phyloP scores from a whole-genome alignment of 35 echinoderm and acorn worm genomes.

The Anneissia japonica region DNA sequence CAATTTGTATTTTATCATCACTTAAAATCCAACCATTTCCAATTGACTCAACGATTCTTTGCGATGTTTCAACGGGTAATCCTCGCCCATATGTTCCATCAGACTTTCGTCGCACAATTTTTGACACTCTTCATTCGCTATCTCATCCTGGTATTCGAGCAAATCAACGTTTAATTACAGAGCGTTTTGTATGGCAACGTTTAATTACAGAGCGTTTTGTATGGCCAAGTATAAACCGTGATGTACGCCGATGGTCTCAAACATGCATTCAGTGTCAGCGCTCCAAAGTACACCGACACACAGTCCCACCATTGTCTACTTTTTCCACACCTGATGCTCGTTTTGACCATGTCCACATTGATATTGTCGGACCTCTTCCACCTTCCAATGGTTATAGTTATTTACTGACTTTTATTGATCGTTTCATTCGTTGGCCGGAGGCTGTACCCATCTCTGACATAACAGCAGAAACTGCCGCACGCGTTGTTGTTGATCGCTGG shows the following conservation, averaged over 20 bases:
- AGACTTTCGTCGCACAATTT: background rate
- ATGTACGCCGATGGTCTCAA: background rate
- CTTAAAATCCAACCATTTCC: no score
- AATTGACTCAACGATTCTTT: no score
- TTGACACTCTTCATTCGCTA: slow-evolving; percentile 10
- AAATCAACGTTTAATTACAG: background rate
- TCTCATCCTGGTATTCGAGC: slow-evolving; percentile 9
- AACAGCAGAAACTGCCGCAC: background rate
- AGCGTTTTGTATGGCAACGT: no score
- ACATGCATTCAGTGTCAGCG: slow-evolving; percentile 16
- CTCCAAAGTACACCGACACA: slow-evolving; percentile 33
- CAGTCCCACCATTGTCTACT: background rate
- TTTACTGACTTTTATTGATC: background rate
- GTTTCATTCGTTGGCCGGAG: slow-evolving; percentile 5
- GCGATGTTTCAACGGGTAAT: no score
- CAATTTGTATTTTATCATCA: no score
- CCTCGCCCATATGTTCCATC: slow-evolving; percentile 8
- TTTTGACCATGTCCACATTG: slow-evolving; percentile 24
- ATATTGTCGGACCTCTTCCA: slow-evolving; percentile 29
- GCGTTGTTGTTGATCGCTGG: background rate
- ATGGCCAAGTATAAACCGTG: background rate
- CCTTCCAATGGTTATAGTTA: background rate
- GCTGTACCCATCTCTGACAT: background rate
- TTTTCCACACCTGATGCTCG: slow-evolving; percentile 5
- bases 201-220: slow-evolving; percentile 14